These are phyloP conservation scores for Myathropa florea DNA, from an alignment of 2,888 invertebrate species.

Conservation along the genomic window DNA sequence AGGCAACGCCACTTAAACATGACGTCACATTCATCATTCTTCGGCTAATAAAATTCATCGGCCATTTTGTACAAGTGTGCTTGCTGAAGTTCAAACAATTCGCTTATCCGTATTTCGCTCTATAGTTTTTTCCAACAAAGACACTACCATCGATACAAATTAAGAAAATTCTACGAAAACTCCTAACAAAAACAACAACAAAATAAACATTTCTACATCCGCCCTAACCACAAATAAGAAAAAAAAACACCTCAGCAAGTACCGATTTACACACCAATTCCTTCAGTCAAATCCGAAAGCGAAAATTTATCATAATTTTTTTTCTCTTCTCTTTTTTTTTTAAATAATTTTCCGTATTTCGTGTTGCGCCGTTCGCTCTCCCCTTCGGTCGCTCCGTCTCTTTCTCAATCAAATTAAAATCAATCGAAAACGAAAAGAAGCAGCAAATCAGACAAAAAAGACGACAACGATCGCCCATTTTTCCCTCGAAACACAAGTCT, in stretches of 20 bases:
- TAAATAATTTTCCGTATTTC: constrained; percentile 48
- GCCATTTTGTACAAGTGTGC: constrained; percentile 74
- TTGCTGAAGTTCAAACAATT: constrained; percentile 72
- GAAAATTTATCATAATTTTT: background rate
- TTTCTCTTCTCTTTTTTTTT: constrained; percentile 3
- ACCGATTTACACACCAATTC: constrained; percentile 29
- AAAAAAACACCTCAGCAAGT: constrained; percentile 59
- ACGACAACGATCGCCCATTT: constrained; percentile 62
- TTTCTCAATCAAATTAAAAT: constrained; percentile 33
- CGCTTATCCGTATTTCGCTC: constrained; percentile 59
- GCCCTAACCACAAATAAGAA: constrained; percentile 16
- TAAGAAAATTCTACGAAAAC: constrained; percentile 22
- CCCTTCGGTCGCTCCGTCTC: constrained; percentile 16
- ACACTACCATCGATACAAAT: constrained; percentile 34
- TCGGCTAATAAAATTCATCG: constrained; percentile 63
- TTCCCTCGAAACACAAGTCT: constrained; percentile 53
- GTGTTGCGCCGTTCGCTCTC: constrained; percentile 53
- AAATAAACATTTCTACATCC: constrained; percentile 24
- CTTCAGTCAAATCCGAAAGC: constrained; percentile 31
- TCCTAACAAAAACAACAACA: background rate
- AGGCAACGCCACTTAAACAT: constrained; percentile 72
- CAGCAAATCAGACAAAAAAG: background rate
- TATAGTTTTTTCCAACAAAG: constrained; percentile 48
- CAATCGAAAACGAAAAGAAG: constrained; percentile 63
- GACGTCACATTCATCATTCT: constrained; percentile 72